These are phyloP conservation scores for Leuciscus waleckii DNA, from an alignment of 2,797 vertebrate genomes.

Conservation along the genomic window DNA sequence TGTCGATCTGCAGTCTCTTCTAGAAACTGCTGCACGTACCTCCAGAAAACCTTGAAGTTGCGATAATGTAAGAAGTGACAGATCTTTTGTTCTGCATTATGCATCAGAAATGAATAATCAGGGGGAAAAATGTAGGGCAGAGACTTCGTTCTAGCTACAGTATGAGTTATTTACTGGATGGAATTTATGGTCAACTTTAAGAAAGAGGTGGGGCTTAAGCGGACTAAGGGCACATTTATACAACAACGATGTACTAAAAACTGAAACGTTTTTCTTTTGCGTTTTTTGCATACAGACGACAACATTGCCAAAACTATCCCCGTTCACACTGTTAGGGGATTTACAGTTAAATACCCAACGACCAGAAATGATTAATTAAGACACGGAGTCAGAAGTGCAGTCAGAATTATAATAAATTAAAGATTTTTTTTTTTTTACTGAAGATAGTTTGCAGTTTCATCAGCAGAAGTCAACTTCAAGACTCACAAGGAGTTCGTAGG, in stretches of 20 bases:
- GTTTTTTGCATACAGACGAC: no score
- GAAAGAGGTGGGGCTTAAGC: neutral
- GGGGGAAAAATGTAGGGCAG: neutral
- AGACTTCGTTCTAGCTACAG: neutral
- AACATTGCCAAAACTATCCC: no score
- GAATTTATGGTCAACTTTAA: neutral
- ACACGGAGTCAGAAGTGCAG: no score
- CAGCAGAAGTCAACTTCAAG: no score
- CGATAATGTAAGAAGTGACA: neutral
- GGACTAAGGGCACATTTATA: neutral
- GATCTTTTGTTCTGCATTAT: neutral
- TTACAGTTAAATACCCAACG: no score
- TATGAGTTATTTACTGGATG: neutral
- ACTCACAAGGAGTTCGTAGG: no score
- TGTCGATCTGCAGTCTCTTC: neutral
- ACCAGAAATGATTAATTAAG: no score
- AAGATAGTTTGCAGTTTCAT: no score
- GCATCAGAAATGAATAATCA: neutral
- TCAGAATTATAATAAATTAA: no score
- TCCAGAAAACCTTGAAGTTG: neutral
- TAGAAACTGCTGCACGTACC: neutral
- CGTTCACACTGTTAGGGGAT: no score
- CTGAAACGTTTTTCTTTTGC: no score
- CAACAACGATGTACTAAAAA: no score
- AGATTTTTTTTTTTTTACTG: fast-evolving